These are phyloP conservation scores for Callocephalon fimbriatum DNA, from an alignment of 2,113 vertebrate species.

Conservation along the genomic window DNA sequence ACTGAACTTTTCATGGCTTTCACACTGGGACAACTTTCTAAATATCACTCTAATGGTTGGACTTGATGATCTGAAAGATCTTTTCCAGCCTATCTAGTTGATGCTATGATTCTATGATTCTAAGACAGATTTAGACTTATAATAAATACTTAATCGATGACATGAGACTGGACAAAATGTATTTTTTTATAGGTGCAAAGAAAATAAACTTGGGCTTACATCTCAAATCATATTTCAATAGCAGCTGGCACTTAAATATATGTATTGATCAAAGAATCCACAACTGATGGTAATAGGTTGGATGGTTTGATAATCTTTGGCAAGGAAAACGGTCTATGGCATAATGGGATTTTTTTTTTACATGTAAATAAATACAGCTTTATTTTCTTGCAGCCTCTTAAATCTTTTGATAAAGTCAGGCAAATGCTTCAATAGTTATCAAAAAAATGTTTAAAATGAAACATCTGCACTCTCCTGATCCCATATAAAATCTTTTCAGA, in stretches of 20 bases:
- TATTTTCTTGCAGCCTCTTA: not conserved
- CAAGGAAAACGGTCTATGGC: not conserved
- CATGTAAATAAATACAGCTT: not conserved
- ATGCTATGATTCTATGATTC: not conserved
- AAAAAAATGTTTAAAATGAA: not conserved
- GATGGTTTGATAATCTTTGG: not conserved
- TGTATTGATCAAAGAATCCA: not conserved
- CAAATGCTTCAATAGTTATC: not conserved
- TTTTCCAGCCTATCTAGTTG: not conserved
- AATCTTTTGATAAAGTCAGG: not conserved
- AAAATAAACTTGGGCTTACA: not conserved
- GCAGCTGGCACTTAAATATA: not conserved
- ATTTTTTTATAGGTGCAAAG: not conserved
- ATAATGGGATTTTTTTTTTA: not conserved
- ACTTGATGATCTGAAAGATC: not conserved
- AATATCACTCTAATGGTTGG: no score
- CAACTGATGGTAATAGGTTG: not conserved
- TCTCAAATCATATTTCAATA: not conserved
- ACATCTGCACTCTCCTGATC: not conserved
- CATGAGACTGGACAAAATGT: not conserved
- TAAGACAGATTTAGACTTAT: not conserved
- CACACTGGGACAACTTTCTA: no score
- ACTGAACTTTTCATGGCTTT: no score
- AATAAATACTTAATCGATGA: not conserved
- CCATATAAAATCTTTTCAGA: not conserved